Base-by-base conservation (phyloP, 2,888 invertebrate genomes). In the Pycnomerus fuliginosus region DNA sequence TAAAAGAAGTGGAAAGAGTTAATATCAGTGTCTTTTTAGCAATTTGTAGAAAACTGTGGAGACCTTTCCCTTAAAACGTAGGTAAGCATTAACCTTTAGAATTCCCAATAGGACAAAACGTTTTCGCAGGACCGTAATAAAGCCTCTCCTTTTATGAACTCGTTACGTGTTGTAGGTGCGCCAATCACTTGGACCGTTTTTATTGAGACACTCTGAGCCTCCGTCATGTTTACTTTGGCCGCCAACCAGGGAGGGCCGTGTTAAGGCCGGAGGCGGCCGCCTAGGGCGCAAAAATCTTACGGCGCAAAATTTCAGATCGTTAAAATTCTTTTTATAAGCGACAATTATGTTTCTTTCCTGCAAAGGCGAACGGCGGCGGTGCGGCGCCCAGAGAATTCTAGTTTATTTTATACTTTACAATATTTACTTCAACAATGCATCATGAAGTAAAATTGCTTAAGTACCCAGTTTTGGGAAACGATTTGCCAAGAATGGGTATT, bases 121-220 rank as follows among this genome's bases (percentile, higher is more conserved):
- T 58, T 68, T 64, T 63, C 61, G 56, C 60, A 62, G 66, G 66
- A 65, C 62, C 64, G 65, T 64, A 67, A 67, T 68, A 68, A 67
- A 68, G 59, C 58, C 58, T 58, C 59, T 47, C 42, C 54, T 65
- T 68, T 68, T 68, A 67, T 65, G 65, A 57, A 66, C 62, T 61
- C 62, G 62, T 64, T 65, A 64, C 58, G 56, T 60, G 55, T 56
- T 55, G 48, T 58, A 60, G 64, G 61, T 62, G 61, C 54, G 51
- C 61, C 64, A 62, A 64, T 64, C 63, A 61, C 48, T 57, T 50
- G 44, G 41, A 16, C 45, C 32, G 49, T 43, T 52, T 50, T 50
- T 54, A 50, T 54, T 38, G 35, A 20, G 22, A 31, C 29, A 37
- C 40, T 29, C 33, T 4, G 10, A n/a, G 37, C 30, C 15, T 17